Conservation (phyloP, 1,140 invertebrate species). For the Epicauta chinensis region DNA sequence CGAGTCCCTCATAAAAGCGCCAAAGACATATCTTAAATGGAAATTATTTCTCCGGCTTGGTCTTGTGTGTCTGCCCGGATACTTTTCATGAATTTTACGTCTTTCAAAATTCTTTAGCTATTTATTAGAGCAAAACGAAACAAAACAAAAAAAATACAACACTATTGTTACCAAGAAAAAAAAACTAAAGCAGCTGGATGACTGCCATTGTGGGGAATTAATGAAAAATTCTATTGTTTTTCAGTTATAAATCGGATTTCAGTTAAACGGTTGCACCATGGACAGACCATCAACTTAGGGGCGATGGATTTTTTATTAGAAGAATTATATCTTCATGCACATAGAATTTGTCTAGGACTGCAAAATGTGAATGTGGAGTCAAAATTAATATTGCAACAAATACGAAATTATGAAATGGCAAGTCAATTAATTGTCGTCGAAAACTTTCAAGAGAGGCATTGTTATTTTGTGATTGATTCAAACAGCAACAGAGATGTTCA, state of each 20-base stretch:
- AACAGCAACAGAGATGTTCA: slow-evolving; percentile 12
- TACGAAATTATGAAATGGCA: slow-evolving; percentile 9
- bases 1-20: too few species aligned
- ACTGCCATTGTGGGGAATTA: slow-evolving; percentile 1
- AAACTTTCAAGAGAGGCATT: neutral
- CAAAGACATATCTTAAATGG: too few species aligned
- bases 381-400: slow-evolving; percentile 22
- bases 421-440: slow-evolving; percentile 27
- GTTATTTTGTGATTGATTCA: neutral
- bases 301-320: slow-evolving; percentile 31
- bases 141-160: too few species aligned
- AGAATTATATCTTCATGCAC: slow-evolving; percentile 39
- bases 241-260: too few species aligned
- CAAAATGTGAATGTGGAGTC: slow-evolving; percentile 34
- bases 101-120: too few species aligned
- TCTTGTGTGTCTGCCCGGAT: too few species aligned
- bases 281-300: slow-evolving; percentile 21
- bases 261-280: slow-evolving; percentile 8
- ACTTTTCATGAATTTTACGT: too few species aligned
- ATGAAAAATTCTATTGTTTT: too few species aligned
- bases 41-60: too few species aligned
- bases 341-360: slow-evolving; percentile 42
- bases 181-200: slow-evolving; percentile 8
- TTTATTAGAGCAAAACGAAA: too few species aligned
- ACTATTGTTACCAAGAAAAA: too few species aligned